Base-by-base conservation (phyloP, 2,888 invertebrate species). In the Andrena chrysosceles region DNA sequence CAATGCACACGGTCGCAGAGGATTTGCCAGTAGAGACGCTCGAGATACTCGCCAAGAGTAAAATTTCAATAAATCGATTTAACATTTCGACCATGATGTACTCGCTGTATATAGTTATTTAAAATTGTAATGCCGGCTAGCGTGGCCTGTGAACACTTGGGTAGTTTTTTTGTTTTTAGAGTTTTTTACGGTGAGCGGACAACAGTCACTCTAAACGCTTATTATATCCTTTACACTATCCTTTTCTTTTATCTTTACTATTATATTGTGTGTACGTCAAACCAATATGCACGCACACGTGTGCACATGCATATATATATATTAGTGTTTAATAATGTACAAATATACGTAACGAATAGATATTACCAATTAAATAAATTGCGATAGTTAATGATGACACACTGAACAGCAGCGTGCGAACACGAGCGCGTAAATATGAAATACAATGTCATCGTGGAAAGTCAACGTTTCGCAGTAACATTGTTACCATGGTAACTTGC, bases 91-190 rank as follows among this genome's bases (percentile, higher is more conserved):
- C 86, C 80, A 81, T 87, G 73, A 56, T 81, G 77, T 77, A 77
- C 81, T 78, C 68, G 56, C 81, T 84, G 77, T 85, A 87, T 83
- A 84, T 83, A 87, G 79, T 81, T 10, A 56, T 56, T 56, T 88
- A 87, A 87, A 85, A 85, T 81, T 78, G 81, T 87, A 86, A 87
- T 79, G 86, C 85, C 86, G 80, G 80, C 80, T 88, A 86, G 66
- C 72, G 80, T 87, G 88, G 89, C 87, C 83, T 87, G 82, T 88
- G 88, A 88, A 88, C 88, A 88, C 88, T 88, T 88, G 89, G 88
- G 88, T 85, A 88, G 84, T 87, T 88, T 88, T 88, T 42, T 42
- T 42, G 42, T 42, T 42, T 54, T 26, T 56, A 84, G 87, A 88
- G 84, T 69, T 84, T 81, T 74, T 77, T 23, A 56, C 67, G 75